These are phyloP conservation scores for Oligia strigilis DNA, from an alignment of 2,888 invertebrate species.

Conservation along the genomic window DNA sequence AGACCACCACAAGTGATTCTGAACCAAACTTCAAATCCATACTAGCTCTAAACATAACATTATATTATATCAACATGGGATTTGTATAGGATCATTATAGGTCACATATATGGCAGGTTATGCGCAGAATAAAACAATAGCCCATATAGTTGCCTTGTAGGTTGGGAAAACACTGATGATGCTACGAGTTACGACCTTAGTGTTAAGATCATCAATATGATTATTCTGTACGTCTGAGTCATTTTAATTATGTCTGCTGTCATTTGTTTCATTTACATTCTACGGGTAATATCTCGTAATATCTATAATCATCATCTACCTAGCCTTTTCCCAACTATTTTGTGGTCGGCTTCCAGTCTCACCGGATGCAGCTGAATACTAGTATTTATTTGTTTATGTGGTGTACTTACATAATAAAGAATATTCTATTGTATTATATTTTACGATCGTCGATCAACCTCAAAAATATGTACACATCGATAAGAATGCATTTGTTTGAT, in stretches of 20 bases:
- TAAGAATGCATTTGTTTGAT: not conserved
- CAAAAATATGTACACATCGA: not conserved
- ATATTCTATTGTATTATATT: not conserved
- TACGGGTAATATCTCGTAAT: not conserved
- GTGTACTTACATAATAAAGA: not conserved
- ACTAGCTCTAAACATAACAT: conserved; percentile 34
- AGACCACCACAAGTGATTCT: conserved; percentile 40
- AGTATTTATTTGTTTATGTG: no score
- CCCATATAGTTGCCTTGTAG: conserved; percentile 50
- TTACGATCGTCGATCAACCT: not conserved
- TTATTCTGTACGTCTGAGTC: conserved; percentile 42
- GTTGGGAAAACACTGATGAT: conserved; percentile 45
- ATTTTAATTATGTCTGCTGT: conserved; percentile 32
- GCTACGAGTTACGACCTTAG: not conserved
- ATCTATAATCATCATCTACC: not conserved
- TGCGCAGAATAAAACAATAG: conserved; percentile 65
- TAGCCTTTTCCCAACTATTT: not conserved
- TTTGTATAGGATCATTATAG: conserved; percentile 69
- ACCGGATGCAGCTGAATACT: not conserved
- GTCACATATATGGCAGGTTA: conserved; percentile 48
- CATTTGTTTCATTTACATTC: not conserved
- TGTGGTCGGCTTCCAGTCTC: not conserved
- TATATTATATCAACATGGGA: conserved; percentile 20
- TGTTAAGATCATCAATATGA: conserved; percentile 26
- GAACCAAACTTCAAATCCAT: conserved; percentile 19